A percentile compares a stretch with the other conserved stretches of the same genome.
Conservation (phyloP, 2,797 vertebrate genomes). For the Emys orbicularis region DNA sequence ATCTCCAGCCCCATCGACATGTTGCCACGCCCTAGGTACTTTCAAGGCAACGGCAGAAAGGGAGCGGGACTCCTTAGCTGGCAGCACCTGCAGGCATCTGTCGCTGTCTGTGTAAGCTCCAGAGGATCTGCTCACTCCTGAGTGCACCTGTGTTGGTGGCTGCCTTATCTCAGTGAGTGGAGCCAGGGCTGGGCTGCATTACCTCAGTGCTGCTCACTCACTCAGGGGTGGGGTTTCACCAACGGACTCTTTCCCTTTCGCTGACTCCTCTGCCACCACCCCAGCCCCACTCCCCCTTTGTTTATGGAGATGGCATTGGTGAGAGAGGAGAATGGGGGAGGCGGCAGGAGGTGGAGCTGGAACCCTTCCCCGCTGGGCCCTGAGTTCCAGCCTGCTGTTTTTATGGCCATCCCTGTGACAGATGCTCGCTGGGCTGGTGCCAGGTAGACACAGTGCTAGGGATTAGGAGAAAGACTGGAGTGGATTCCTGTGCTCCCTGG, state of each 20-base stretch:
- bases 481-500: background rate
- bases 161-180: slow-evolving; percentile 56
- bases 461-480: background rate
- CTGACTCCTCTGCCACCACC: slow-evolving; percentile 35
- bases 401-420: background rate
- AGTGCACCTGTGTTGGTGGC: background rate
- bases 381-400: background rate
- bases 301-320: slow-evolving; percentile 55
- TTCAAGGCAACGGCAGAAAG: background rate
- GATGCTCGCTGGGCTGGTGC: background rate
- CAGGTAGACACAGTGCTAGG: background rate
- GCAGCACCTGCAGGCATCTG: background rate
- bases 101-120: background rate
- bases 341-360: background rate
- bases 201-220: slow-evolving; percentile 25
- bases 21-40: background rate
- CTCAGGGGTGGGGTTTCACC: slow-evolving; percentile 60
- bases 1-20: slow-evolving; percentile 96
- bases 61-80: background rate
- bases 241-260: slow-evolving; percentile 50
- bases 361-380: background rate
- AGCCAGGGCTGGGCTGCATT: slow-evolving; percentile 45
- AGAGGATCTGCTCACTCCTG: slow-evolving; percentile 49
- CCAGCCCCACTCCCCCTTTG: slow-evolving; percentile 56
- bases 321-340: slow-evolving; percentile 9